A percentile compares a stretch with the other conserved stretches of the same genome.
phyloP scores from a whole-genome alignment of 2,797 vertebrate genomes.

The Taenioides sp. region DNA sequence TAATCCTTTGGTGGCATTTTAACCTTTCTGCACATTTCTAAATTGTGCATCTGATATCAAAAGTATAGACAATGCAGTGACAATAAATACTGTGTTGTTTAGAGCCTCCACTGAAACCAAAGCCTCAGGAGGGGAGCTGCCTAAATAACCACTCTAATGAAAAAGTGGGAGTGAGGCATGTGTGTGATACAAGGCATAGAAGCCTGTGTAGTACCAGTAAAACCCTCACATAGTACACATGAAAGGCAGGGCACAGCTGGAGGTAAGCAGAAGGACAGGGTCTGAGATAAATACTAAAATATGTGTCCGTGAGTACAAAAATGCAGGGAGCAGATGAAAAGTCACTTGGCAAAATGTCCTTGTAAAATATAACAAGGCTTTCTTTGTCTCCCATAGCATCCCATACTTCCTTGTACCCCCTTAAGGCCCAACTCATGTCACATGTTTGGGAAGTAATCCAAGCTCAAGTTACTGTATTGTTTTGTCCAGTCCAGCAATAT shows the following conservation, averaged over 20 bases:
- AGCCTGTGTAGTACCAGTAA: conserved; percentile 50
- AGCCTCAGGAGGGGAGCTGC: conserved; percentile 43
- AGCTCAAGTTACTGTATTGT: neutral
- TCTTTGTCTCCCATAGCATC: conserved; percentile 3
- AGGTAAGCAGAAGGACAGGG: conserved; percentile 32
- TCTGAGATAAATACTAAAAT: conserved; percentile 8
- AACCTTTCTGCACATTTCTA: neutral
- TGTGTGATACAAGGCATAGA: conserved; percentile 30
- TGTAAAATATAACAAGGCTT: neutral
- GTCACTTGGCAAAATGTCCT: neutral
- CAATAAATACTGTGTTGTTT: conserved; percentile 52
- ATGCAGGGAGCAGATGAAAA: neutral
- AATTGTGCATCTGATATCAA: too few species aligned
- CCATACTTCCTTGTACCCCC: conserved; percentile 9
- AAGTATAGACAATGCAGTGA: conserved; percentile 34
- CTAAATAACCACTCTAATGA: conserved; percentile 52
- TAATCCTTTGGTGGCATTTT: conserved; percentile 41
- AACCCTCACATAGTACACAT: conserved; percentile 47
- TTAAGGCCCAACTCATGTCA: conserved; percentile 5
- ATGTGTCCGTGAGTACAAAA: neutral
- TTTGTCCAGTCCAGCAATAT: neutral
- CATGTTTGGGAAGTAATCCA: neutral
- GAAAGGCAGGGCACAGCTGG: conserved; percentile 45
- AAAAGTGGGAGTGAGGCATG: conserved; percentile 43
- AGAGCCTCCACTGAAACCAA: neutral